Percentiles rank a stretch among this genome's conserved stretches.
Evolutionary conservation across 2,888 invertebrate species (phyloP).

Genomic region (Bugula neritina): DNA sequence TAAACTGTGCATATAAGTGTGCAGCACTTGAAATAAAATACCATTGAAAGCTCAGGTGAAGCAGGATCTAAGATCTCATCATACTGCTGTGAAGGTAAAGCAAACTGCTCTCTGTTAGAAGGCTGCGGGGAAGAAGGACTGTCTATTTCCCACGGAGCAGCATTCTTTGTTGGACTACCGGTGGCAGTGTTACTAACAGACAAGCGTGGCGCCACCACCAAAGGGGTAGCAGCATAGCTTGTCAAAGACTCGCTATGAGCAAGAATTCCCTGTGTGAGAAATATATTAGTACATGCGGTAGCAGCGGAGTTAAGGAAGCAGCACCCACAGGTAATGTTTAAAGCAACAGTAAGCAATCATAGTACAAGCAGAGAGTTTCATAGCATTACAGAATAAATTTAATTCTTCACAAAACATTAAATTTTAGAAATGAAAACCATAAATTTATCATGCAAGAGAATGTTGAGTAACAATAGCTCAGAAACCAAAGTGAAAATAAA

Average conservation of each 20-base stretch:
- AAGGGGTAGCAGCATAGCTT: neutral
- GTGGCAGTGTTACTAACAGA: neutral
- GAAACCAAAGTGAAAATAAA: too few relatives aligned
- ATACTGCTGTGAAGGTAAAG: neutral
- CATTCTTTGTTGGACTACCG: neutral
- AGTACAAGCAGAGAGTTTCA: too few relatives aligned
- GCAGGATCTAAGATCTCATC: slow-evolving; percentile 4
- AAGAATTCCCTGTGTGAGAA: neutral
- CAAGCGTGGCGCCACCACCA: neutral
- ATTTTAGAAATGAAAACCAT: too few relatives aligned
- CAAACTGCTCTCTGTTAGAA: neutral
- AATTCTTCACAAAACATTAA: too few relatives aligned
- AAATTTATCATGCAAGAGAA: too few relatives aligned
- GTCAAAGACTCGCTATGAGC: slow-evolving; percentile 25
- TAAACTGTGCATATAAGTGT: neutral
- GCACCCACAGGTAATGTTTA: neutral
- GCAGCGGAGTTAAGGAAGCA: neutral
- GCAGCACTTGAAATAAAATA: neutral
- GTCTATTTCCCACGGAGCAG: neutral
- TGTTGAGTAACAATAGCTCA: too few relatives aligned
- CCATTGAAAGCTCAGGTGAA: neutral
- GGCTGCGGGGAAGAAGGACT: neutral
- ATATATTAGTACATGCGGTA: neutral
- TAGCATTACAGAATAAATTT: too few relatives aligned
- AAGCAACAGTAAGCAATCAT: too few relatives aligned